Evolutionary conservation across 2,797 vertebrate genomes (phyloP).

Genomic region (Crocidura indochinensis): DNA sequence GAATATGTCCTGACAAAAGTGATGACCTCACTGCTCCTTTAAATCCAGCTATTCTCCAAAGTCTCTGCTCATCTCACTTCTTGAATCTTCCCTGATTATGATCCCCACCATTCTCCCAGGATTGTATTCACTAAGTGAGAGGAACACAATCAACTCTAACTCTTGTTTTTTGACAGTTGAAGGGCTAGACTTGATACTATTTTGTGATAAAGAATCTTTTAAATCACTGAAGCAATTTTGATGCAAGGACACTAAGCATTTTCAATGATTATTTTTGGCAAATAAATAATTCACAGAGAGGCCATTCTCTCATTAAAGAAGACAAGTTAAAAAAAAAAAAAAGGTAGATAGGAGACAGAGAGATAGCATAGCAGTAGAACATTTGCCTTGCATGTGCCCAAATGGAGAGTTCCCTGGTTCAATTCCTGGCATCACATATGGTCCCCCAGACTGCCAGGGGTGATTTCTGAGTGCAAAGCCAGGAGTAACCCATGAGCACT

Average conservation of each 20-base stretch:
- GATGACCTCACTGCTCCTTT: not conserved
- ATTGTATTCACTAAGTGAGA: not conserved
- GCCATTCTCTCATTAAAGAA: constrained; percentile 39
- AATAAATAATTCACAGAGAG: constrained; percentile 38
- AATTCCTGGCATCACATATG: no score
- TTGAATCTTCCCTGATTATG: not conserved
- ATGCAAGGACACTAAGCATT: not conserved
- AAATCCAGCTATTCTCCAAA: not conserved
- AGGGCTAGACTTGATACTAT: not conserved
- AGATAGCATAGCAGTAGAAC: no score
- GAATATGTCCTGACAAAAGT: not conserved
- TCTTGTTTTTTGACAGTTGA: not conserved
- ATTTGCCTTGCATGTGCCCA: no score
- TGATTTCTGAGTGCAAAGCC: no score
- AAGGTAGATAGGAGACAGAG: no score
- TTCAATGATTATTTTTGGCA: constrained; percentile 30
- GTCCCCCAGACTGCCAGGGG: no score
- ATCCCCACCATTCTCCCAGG: not conserved
- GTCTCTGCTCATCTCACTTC: not conserved
- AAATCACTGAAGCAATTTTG: constrained; percentile 2
- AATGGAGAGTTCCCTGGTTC: no score
- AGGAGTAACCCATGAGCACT: no score
- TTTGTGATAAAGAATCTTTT: not conserved
- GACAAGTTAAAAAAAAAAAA: not conserved
- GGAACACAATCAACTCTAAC: not conserved